Conservation (phyloP, 2,113 vertebrate species). For the human region GRCh38 chr1:155865001-155865500, state of each 20-base stretch:
- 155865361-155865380: too few relatives aligned
- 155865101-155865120: background rate
- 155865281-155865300: background rate
- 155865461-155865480: too few relatives aligned
- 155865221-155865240: background rate
- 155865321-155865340: background rate
- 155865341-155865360: too few relatives aligned
- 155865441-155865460: too few relatives aligned
- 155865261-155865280: background rate
- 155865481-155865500: too few relatives aligned
- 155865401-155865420: too few relatives aligned
- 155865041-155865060: constrained; percentile 14
- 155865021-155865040: background rate
- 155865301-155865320: background rate
- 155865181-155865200: background rate
- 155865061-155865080: background rate
- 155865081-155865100: background rate
- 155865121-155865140: background rate
- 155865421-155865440: too few relatives aligned
- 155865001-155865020: background rate
- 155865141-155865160: background rate
- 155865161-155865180: background rate
- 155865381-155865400: too few relatives aligned
- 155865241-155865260: background rate
- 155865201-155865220: background rate